Evolutionary conservation across 2,797 vertebrate genomes (phyloP).

Genomic region (Pangasius djambal): DNA sequence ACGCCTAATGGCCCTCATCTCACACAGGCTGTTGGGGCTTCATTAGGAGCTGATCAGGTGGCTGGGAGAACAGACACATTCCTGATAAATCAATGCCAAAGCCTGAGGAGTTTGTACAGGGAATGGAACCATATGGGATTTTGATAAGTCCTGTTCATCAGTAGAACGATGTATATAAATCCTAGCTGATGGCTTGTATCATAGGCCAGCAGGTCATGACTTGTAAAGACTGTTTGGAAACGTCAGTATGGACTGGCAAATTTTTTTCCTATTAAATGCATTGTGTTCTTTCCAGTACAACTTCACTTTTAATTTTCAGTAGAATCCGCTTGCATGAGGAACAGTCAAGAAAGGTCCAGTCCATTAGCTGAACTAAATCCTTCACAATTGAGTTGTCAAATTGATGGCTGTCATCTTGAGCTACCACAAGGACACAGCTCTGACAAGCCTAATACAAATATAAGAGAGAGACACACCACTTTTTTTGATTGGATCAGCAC

Average conservation of each 20-base stretch:
- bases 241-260: neutral
- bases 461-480: slow-evolving; percentile 12
- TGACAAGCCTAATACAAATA: slow-evolving; percentile 13
- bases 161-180: slow-evolving; percentile 15
- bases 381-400: slow-evolving; percentile 44
- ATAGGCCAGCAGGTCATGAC: slow-evolving; percentile 22
- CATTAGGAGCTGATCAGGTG: slow-evolving; percentile 57
- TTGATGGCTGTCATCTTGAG: slow-evolving; percentile 24
- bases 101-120: slow-evolving; percentile 35
- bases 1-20: slow-evolving; percentile 63
- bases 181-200: slow-evolving; percentile 7
- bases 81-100: slow-evolving; percentile 57
- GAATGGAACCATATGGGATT: slow-evolving; percentile 51
- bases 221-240: neutral
- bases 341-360: slow-evolving; percentile 24
- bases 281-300: neutral
- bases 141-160: slow-evolving; percentile 30
- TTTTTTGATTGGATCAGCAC: slow-evolving; percentile 42
- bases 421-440: slow-evolving; percentile 18
- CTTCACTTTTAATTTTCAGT: neutral
- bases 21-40: slow-evolving; percentile 55
- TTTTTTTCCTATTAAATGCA: neutral
- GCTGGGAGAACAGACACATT: slow-evolving; percentile 46
- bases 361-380: slow-evolving; percentile 31
- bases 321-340: neutral